Evolutionary conservation across 1,140 invertebrate genomes (phyloP).

Genomic region (Danaus plexippus): DNA sequence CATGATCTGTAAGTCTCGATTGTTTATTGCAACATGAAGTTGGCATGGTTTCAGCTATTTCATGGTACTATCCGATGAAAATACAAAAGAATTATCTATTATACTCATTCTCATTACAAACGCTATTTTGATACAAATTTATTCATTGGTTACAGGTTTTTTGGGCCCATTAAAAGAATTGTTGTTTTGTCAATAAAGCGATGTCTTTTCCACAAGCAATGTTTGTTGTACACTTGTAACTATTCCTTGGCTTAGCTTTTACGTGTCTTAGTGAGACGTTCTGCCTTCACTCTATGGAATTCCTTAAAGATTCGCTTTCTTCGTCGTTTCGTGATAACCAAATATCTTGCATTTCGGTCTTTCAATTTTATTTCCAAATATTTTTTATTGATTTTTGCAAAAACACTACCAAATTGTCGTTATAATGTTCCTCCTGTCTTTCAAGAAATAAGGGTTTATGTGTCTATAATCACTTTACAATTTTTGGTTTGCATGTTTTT

Average conservation of each 20-base stretch:
- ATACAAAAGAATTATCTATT: slow-evolving; percentile 3
- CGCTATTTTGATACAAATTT: slow-evolving; percentile 2
- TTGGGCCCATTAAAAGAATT: slow-evolving; percentile 41
- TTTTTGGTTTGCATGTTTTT: slow-evolving; percentile 38
- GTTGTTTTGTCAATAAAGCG: slow-evolving; percentile 38
- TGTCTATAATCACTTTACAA: slow-evolving; percentile 15
- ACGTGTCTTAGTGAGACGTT: slow-evolving; percentile 30
- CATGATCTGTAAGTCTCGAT: slow-evolving; percentile 15
- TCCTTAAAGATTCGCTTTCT: slow-evolving; percentile 35
- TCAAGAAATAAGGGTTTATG: slow-evolving; percentile 24
- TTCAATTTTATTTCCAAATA: slow-evolving; percentile 15
- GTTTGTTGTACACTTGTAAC: slow-evolving; percentile 27
- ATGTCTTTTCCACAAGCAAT: slow-evolving; percentile 51
- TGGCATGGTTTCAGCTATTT: slow-evolving; percentile 32
- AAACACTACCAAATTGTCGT: slow-evolving; percentile 11
- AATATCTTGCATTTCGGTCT: slow-evolving; percentile 18
- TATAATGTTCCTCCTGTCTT: slow-evolving; percentile 18
- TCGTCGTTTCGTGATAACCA: slow-evolving; percentile 28
- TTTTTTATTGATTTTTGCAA: slow-evolving; percentile 19
- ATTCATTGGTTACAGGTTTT: slow-evolving; percentile 28
- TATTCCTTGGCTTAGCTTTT: slow-evolving; percentile 55
- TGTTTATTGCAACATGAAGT: slow-evolving; percentile 29
- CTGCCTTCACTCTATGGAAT: slow-evolving; percentile 16
- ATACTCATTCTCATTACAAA: background rate
- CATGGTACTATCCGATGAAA: slow-evolving; percentile 6